phyloP scores from a whole-genome alignment of 2,113 vertebrate species.

The Malurus melanocephalus region DNA sequence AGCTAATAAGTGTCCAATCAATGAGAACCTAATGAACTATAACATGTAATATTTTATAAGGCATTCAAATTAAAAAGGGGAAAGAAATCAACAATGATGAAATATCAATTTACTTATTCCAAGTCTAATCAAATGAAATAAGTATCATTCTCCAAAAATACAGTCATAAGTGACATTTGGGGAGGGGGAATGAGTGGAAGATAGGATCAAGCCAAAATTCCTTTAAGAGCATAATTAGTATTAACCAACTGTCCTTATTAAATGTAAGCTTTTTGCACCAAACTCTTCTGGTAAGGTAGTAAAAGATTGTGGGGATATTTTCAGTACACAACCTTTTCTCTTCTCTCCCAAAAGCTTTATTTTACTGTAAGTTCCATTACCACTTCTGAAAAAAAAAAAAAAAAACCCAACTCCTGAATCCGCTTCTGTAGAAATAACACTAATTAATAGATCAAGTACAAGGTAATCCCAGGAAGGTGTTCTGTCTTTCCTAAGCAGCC shows the following conservation, averaged over 20 bases:
- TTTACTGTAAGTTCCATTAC: background rate
- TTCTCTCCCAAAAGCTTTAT: background rate
- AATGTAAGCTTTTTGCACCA: background rate
- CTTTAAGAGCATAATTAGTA: background rate
- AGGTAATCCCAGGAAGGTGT: background rate
- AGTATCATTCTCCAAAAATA: background rate
- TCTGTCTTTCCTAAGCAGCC: background rate
- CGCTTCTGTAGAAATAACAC: background rate
- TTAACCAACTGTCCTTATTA: background rate
- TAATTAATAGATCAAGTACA: background rate
- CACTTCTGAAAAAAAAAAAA: background rate
- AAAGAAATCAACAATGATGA: background rate
- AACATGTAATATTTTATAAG: constrained; percentile 34
- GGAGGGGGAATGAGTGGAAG: background rate
- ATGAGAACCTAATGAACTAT: constrained; percentile 31
- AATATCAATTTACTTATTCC: constrained; percentile 12
- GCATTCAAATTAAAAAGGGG: constrained; percentile 15
- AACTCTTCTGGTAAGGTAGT: background rate
- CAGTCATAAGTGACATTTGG: background rate
- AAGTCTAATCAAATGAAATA: background rate
- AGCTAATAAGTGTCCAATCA: constrained; percentile 32
- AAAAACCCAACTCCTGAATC: background rate
- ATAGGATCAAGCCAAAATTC: background rate
- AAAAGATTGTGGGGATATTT: background rate
- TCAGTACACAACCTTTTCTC: background rate